Percentiles rank a stretch among this genome's conserved stretches.
phyloP scores from a whole-genome alignment of 2,888 invertebrate species.

The Drosophila sordidula region DNA sequence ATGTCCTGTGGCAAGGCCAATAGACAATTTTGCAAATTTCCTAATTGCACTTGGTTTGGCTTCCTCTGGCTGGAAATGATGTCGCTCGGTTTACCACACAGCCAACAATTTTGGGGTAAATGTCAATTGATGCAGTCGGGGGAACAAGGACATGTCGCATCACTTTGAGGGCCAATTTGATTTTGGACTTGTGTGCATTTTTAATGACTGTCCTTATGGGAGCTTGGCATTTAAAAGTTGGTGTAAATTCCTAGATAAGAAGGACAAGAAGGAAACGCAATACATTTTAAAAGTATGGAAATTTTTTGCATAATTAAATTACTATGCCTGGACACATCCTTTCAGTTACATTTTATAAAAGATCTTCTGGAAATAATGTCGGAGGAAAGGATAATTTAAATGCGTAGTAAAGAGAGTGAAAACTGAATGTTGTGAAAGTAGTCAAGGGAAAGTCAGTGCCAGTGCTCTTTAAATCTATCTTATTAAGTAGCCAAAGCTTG shows the following conservation, averaged over 20 bases:
- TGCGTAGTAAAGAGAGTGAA: background rate
- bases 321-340: background rate
- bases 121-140: slow-evolving; percentile 32
- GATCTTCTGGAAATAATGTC: background rate
- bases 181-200: slow-evolving; percentile 38
- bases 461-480: no score
- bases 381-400: background rate
- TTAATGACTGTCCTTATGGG: slow-evolving; percentile 22
- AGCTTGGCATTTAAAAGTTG: slow-evolving; percentile 8
- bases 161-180: slow-evolving; percentile 59
- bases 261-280: background rate
- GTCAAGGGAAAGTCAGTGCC: no score
- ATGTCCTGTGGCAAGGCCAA: slow-evolving; percentile 44
- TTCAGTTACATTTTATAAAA: no score
- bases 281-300: background rate
- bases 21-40: slow-evolving; percentile 68
- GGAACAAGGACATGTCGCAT: slow-evolving; percentile 16
- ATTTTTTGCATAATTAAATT: background rate
- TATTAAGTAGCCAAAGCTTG: no score
- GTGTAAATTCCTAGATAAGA: slow-evolving; percentile 4
- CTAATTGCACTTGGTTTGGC: slow-evolving; percentile 74
- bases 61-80: slow-evolving; percentile 49
- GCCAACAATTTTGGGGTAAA: slow-evolving; percentile 47
- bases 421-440: background rate
- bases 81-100: slow-evolving; percentile 52